Evolutionary conservation across 2,113 vertebrate species (phyloP), one percentile per base, ranked within the genome.

Genomic region (Halcyon malimbica): DNA sequence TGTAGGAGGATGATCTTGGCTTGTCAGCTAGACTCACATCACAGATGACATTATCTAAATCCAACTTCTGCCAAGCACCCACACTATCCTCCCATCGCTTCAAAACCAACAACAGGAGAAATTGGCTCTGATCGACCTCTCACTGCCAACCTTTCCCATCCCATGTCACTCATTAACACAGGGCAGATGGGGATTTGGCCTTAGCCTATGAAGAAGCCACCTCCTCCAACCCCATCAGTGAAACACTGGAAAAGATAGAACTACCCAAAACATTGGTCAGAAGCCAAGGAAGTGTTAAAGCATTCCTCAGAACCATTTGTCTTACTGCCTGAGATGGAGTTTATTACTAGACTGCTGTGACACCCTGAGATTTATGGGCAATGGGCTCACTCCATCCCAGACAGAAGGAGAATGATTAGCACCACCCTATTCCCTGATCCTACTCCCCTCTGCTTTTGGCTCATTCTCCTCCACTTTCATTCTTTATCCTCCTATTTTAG

Each of bases 161-260:
- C n/a, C 76, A 78, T 0, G 0, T 46, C 76, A 50, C 63, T 74
- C 50, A 28, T 35, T 50, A 77, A 69, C 59, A 57, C 70, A 37
- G 41, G 31, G 76, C 41, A 92, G 68, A 44, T 2, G 20, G 13
- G 31, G 19, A 91, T 87, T 91, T 84, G 64, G 44, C 59, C 25
- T 70, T 24, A 39, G 54, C 44, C 46, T 51, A 60, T 26, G 11
- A 33, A 89, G 69, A 56, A 86, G 29, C 64, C 31, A 37, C 2
- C 46, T 59, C 17, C 63, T 70, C 63, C 71, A 62, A 15, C 11
- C 29, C n/a, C 3, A 2, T 17, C 4, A 5, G 19, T 29, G 68
- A 91, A 89, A 87, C 29, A 67, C 60, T 71, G 42, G 18, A 87
- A 94, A 95, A 94, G 29, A 73, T 28, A 89, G 29, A 75, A 75